A percentile compares a stretch with the other conserved stretches of the same genome.
Conservation (phyloP, 2,888 invertebrate species). For the Tetrapedia diversipes region DNA sequence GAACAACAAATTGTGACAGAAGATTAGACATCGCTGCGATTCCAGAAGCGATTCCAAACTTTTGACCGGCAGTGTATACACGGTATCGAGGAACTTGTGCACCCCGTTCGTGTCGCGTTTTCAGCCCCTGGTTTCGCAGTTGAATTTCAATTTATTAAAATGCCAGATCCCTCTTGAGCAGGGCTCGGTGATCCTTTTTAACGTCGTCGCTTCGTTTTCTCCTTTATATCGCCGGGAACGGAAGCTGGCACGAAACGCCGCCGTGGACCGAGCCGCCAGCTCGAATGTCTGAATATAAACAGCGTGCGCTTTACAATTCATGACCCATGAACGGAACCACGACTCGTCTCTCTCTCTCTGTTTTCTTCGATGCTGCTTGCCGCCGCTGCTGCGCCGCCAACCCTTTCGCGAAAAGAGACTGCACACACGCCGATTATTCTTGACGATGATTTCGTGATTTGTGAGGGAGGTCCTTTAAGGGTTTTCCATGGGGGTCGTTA, state of each 20-base stretch:
- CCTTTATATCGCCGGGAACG: constrained; percentile 60
- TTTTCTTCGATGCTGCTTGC: no score
- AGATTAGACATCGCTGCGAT: no score
- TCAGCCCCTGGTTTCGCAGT: constrained; percentile 53
- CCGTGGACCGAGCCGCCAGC: constrained; percentile 43
- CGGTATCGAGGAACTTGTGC: no score
- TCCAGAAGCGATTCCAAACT: no score
- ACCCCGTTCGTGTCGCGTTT: no score
- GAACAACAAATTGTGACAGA: no score
- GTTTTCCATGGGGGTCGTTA: not conserved
- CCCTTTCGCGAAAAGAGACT: constrained; percentile 25
- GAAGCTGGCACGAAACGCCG: constrained; percentile 61
- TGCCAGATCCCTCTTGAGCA: constrained; percentile 50
- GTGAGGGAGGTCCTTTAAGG: not conserved
- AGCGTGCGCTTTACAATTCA: constrained; percentile 69
- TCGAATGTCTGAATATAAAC: constrained; percentile 69
- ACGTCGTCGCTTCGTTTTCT: constrained; percentile 59
- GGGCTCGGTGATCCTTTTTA: constrained; percentile 56
- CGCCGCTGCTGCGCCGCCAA: no score
- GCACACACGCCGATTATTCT: constrained; percentile 38
- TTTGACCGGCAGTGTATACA: no score
- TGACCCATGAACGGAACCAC: constrained; percentile 59
- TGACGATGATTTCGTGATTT: constrained; percentile 26
- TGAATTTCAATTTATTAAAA: constrained; percentile 67
- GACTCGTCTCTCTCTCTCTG: constrained; percentile 31